A percentile compares a stretch with the other conserved stretches of the same genome.
Evolutionary conservation across 2,113 vertebrate species (phyloP).

Genomic region (Thinocorus orbignyianus): DNA sequence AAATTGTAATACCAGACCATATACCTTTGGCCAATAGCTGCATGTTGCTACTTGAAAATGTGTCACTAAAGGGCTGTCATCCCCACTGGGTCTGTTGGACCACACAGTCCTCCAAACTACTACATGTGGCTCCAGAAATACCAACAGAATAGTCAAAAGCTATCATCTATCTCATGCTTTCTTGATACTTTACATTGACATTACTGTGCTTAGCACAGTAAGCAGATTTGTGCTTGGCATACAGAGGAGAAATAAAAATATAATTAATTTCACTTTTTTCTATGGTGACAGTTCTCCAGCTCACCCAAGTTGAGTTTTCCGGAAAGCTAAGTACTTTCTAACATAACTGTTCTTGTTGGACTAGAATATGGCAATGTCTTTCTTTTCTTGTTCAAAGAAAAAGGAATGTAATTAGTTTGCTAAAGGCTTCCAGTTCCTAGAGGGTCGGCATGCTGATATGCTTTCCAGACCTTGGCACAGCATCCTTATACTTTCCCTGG

Average conservation of each 20-base stretch:
- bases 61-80: not conserved
- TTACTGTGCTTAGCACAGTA: not conserved
- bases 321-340: not conserved
- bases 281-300: constrained; percentile 9
- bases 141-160: not conserved
- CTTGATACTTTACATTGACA: not conserved
- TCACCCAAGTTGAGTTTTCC: constrained; percentile 7
- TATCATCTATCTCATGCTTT: not conserved
- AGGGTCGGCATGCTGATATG: not conserved
- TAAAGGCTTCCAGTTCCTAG: not conserved
- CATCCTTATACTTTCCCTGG: not conserved
- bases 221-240: not conserved
- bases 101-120: not conserved
- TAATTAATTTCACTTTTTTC: constrained; percentile 23
- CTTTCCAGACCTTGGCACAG: not conserved
- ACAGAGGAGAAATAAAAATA: constrained; percentile 14
- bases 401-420: not conserved
- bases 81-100: not conserved
- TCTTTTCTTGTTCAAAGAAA: not conserved
- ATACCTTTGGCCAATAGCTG: not conserved
- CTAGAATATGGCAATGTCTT: not conserved
- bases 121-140: not conserved
- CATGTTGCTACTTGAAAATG: not conserved
- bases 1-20: not conserved
- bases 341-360: not conserved